Evolutionary conservation across 2,888 invertebrate species (phyloP), one percentile per base, ranked within the genome.

Genomic region (Terebella lapidaria): DNA sequence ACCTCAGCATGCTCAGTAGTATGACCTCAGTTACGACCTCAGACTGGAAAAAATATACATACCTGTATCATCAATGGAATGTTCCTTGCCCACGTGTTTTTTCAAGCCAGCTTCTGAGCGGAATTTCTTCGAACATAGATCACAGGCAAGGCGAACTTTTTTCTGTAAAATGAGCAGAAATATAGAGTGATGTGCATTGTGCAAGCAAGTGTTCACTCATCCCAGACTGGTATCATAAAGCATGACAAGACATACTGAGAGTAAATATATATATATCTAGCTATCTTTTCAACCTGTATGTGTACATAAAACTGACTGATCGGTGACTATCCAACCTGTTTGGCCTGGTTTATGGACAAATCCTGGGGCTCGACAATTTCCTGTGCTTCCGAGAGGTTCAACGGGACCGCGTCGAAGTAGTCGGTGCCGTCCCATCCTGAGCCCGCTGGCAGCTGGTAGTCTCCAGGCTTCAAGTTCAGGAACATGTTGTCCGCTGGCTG

Each of bases 291-390:
- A 15, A 35, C 10, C 35, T 35, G 18, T 18, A 35, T 35, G 18
- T 35, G 35, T 15, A 35, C 35, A 35, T 35, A 35, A 18, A n/a
- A n/a, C n/a, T n/a, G n/a, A n/a, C n/a, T n/a, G n/a, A n/a, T n/a
- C n/a, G n/a, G n/a, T n/a, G n/a, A n/a, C 5, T 22, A 49, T n/a
- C 27, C 5, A 3, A 58, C 57, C 60, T 60, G 35, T 27, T 60
- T 58, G 27, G 35, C 35, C n/a, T 28, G 51, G 18, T 24, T 46
- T 10, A 57, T 60, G 3, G 60, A 55, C 18, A 61, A 56, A 27
- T 61, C 61, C 56, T 63, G 61, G 18, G 63, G 63, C 35, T 63
- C 63, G n/a, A 58, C 56, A n/a, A n/a, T n/a, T 5, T 22, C 10
- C n/a, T 49, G 49, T 22, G 49, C n/a, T 3, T 30, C 55, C 4